Evolutionary conservation across 1,140 invertebrate species (phyloP).

Genomic region (Pseudachorutes palmiensis): DNA sequence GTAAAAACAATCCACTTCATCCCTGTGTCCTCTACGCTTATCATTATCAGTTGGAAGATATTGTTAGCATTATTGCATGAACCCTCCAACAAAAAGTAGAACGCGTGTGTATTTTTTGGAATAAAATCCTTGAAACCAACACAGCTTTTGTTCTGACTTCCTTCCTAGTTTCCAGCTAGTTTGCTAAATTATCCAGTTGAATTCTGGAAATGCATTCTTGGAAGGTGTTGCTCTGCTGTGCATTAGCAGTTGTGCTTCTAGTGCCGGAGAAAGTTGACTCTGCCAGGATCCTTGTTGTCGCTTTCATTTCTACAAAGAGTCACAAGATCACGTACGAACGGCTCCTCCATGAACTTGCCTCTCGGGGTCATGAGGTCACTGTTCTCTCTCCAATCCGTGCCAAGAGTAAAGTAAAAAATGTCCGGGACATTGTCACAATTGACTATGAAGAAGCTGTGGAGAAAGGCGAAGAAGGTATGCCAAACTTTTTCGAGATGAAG

Average conservation of each 20-base stretch:
- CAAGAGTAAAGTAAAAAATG: constrained; percentile 19
- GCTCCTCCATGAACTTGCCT: constrained; percentile 32
- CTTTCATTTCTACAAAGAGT: constrained; percentile 22
- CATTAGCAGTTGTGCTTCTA: background rate
- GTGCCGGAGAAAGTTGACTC: background rate
- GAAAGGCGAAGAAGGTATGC: background rate
- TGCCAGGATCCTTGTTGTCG: constrained; percentile 12
- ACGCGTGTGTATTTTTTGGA: too few relatives aligned
- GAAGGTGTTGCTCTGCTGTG: too few relatives aligned
- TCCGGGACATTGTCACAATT: constrained; percentile 18
- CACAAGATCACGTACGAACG: constrained; percentile 25
- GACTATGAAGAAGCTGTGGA: background rate
- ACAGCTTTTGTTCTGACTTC: too few relatives aligned
- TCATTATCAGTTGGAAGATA: too few relatives aligned
- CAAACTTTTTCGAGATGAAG: constrained; percentile 16
- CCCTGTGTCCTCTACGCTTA: too few relatives aligned
- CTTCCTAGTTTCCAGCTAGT: too few relatives aligned
- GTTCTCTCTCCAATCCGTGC: constrained; percentile 39
- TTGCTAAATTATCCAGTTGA: too few relatives aligned
- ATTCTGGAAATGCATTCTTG: too few relatives aligned
- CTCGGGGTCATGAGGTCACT: constrained; percentile 39
- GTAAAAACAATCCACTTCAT: too few relatives aligned
- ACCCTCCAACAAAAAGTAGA: too few relatives aligned
- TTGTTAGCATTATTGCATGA: too few relatives aligned
- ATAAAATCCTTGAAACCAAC: too few relatives aligned